phyloP scores from a whole-genome alignment of 2,888 invertebrate genomes.

The Vandiemenella viatica region DNA sequence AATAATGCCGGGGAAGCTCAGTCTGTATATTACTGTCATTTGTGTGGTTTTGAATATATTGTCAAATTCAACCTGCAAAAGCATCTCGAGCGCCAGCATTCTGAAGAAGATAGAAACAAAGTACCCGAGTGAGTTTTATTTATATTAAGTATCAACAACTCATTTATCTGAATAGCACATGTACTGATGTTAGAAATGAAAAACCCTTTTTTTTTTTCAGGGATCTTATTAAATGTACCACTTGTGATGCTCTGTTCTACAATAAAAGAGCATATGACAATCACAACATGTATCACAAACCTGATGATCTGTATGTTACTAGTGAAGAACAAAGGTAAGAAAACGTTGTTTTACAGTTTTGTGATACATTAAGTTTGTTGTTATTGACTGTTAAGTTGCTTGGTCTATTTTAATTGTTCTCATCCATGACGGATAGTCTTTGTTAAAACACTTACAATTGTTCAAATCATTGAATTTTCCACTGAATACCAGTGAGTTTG shows the following conservation, averaged over 20 bases:
- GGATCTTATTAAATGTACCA: slow-evolving; percentile 44
- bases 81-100: slow-evolving; percentile 38
- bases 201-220: slow-evolving; percentile 21
- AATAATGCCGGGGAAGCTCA: slow-evolving; percentile 36
- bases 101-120: slow-evolving; percentile 33
- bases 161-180: neutral
- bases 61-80: slow-evolving; percentile 49
- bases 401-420: no score
- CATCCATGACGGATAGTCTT: no score
- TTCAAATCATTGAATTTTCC: no score
- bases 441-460: no score
- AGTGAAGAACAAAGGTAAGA: slow-evolving; percentile 38
- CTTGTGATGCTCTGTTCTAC: slow-evolving; percentile 48
- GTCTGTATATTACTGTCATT: slow-evolving; percentile 37
- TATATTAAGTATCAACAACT: no score
- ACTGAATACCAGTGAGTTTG: no score
- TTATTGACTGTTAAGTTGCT: no score
- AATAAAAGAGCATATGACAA: slow-evolving; percentile 46
- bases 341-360: no score
- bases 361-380: no score
- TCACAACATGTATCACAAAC: slow-evolving; percentile 44
- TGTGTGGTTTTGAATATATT: slow-evolving; percentile 51
- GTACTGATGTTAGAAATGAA: neutral
- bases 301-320: slow-evolving; percentile 43
- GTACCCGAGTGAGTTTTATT: slow-evolving; percentile 21